Base-by-base conservation (phyloP, 2,797 vertebrate genomes). In the Crossoptilon crossoptilon region DNA sequence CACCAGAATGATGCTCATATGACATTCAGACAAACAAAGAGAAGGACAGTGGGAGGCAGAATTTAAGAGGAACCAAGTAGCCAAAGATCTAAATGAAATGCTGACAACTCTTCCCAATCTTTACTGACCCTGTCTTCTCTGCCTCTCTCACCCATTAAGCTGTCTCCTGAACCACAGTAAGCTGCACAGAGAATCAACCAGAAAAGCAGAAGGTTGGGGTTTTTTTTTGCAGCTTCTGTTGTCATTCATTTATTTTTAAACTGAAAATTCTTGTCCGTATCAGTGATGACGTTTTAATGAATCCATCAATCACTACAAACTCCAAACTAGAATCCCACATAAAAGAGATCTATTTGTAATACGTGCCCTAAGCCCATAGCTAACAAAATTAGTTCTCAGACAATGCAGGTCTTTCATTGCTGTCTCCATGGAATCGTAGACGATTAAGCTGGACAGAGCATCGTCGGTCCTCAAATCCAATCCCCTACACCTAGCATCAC, bases 181-280 rank as follows among this genome's bases (percentile, higher is more conserved):
- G 68, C 89, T 86, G 60, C 68, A 51, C 63, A 21, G 44, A 85
- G 55, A 64, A 87, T 76, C 60, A 87, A 72, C 49, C 68, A 74
- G 82, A 43, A 77, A 69, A 91, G 80, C 82, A 94, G 83, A 76
- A 88, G 68, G 84, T 37, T 37, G 37, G 37, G 10, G 33, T 33
- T 43, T n/a, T 33, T 46, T n/a, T 91, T 64, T 41, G 58, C 69
- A 43, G 33, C 58, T 96, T 93, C 95, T 94, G 93, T 94, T 37
- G 43, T 94, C 78, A 90, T 96, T 96, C 95, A 91, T 93, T 93
- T 96, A 90, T 94, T 94, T 95, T 94, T 88, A 90, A 95, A 79
- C 49, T 79, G 72, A 94, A 91, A 89, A 88, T 76, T 87, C 89
- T 93, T 73, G 48, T 93, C 88, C 1, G 3, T 91, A 58, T 74